These are phyloP conservation scores for Hyles lineata DNA, from an alignment of 2,888 invertebrate species.

Conservation along the genomic window DNA sequence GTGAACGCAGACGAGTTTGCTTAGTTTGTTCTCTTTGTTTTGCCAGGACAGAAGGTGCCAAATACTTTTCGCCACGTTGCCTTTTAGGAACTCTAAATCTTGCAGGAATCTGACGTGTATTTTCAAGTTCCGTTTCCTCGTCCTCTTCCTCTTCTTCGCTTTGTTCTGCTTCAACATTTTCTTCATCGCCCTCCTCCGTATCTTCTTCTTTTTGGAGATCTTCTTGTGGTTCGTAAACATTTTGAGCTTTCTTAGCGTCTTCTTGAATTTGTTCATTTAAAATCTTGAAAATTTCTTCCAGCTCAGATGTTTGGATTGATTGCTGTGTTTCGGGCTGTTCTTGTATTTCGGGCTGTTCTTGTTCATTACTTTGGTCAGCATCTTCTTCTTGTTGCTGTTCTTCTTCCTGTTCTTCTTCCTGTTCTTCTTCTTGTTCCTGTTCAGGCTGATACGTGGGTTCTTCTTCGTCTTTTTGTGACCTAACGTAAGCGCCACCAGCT, in stretches of 20 bases:
- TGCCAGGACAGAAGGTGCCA: constrained; percentile 41
- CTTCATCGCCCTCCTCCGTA: constrained; percentile 22
- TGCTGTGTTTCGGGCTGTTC: constrained; percentile 14
- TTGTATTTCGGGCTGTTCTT: constrained; percentile 31
- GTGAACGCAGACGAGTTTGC: background rate
- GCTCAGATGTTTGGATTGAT: constrained; percentile 23
- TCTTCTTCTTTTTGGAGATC: constrained; percentile 34
- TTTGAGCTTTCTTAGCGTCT: constrained; percentile 1
- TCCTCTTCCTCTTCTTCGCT: constrained; percentile 22
- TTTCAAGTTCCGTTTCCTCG: constrained; percentile 39
- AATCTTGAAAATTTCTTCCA: constrained; percentile 40
- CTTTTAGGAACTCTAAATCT: constrained; percentile 36
- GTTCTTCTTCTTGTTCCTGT: constrained; percentile 37
- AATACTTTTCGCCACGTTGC: constrained; percentile 40
- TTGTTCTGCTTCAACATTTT: constrained; percentile 20
- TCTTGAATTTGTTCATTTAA: constrained; percentile 38
- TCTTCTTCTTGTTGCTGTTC: constrained; percentile 37
- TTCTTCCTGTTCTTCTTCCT: constrained; percentile 37
- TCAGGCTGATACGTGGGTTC: constrained; percentile 39
- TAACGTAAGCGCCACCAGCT: constrained; percentile 54
- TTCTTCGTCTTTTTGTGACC: constrained; percentile 43
- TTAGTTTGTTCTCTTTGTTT: constrained; percentile 34
- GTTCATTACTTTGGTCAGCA: constrained; percentile 37
- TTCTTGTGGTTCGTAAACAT: constrained; percentile 5
- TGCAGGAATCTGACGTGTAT: constrained; percentile 39